A percentile compares a stretch with the other conserved stretches of the same genome.
phyloP scores from a whole-genome alignment of 1,140 invertebrate species.

The Drosophila kikkawai region DNA sequence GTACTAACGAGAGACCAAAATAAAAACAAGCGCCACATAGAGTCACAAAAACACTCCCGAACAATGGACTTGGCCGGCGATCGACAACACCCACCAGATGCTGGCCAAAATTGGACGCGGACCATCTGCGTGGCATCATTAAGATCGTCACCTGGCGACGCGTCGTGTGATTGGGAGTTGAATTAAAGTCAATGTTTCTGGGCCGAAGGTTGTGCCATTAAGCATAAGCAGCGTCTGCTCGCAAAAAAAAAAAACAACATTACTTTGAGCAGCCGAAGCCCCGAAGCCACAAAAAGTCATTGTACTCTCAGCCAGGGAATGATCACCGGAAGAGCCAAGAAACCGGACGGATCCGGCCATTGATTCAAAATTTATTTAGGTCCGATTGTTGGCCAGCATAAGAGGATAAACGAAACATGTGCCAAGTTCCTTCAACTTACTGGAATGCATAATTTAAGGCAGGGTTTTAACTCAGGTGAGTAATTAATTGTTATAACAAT shows the following conservation, averaged over 20 bases:
- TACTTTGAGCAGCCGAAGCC: conserved; percentile 2
- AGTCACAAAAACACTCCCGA: conserved; percentile 49
- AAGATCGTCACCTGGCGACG: conserved; percentile 46
- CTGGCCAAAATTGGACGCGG: conserved; percentile 51
- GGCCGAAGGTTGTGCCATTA: conserved; percentile 67
- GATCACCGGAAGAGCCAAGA: conserved; percentile 51
- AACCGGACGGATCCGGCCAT: conserved; percentile 15
- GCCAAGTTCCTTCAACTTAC: conserved; percentile 15
- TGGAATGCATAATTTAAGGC: conserved; percentile 2
- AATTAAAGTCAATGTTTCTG: conserved; percentile 49
- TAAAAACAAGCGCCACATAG: conserved; percentile 42
- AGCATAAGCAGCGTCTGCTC: conserved; percentile 34
- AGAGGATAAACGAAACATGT: conserved; percentile 6
- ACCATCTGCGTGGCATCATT: conserved; percentile 64
- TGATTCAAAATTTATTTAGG: conserved; percentile 11
- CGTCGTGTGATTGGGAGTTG: conserved; percentile 26
- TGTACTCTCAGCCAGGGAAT: conserved; percentile 46
- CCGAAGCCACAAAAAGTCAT: conserved; percentile 56
- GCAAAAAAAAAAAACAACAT: conserved; percentile 32
- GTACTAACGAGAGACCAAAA: conserved; percentile 67
- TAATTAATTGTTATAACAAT: neutral
- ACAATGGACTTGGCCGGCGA: conserved; percentile 44
- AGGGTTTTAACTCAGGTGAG: neutral
- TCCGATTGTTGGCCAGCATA: conserved; percentile 43
- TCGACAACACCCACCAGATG: conserved; percentile 63